phyloP scores from a whole-genome alignment of 2,797 vertebrate genomes.

The Sebastes baramenuke region DNA sequence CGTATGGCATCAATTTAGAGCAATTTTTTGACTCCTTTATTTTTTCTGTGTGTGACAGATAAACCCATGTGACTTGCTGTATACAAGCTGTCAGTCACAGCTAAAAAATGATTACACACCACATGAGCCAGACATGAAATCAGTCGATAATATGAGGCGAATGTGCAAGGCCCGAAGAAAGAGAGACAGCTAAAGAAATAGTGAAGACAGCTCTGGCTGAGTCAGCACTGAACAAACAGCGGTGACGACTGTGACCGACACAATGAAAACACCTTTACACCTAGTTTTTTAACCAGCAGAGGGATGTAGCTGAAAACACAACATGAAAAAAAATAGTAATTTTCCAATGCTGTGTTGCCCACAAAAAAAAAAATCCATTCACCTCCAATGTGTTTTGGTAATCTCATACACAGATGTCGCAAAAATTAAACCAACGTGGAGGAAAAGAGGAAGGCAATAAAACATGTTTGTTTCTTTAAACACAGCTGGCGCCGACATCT shows the following conservation, averaged over 20 bases:
- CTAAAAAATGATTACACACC: conserved; percentile 24
- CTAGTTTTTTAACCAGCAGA: not conserved
- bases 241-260: not conserved
- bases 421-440: not conserved
- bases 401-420: not conserved
- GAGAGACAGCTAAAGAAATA: conserved; percentile 5
- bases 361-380: not conserved
- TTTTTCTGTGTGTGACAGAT: not conserved
- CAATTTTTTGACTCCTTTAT: not conserved
- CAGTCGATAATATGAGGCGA: conserved; percentile 25
- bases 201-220: conserved; percentile 23
- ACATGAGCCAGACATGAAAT: conserved; percentile 6
- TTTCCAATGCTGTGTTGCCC: not conserved
- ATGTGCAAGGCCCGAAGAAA: conserved; percentile 27
- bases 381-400: not conserved
- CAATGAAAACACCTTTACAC: not conserved
- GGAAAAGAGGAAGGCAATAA: not conserved
- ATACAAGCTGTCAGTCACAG: conserved; percentile 21
- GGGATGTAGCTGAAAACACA: not conserved
- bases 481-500: not conserved
- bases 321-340: not conserved
- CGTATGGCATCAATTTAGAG: not conserved
- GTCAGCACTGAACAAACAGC: conserved; percentile 23
- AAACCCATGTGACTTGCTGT: not conserved
- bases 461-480: not conserved